Conservation (phyloP, 2,888 invertebrate species). For the Tenthredo scrophulariae region DNA sequence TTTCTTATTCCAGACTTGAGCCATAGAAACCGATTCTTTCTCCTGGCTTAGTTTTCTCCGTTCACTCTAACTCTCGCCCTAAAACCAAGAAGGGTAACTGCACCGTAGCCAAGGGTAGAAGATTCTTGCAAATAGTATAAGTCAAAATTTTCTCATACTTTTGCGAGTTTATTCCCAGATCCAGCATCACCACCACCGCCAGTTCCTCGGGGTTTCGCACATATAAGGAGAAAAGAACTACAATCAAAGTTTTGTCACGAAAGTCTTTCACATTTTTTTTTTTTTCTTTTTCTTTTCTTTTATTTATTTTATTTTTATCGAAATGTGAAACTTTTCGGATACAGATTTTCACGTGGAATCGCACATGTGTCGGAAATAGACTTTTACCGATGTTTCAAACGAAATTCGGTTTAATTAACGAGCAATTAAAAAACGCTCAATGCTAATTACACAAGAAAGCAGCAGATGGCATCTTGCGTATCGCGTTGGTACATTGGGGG, state of each 20-base stretch:
- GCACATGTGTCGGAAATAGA: neutral
- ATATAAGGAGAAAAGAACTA: neutral
- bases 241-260: slow-evolving; percentile 1
- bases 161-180: neutral
- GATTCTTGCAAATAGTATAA: slow-evolving; percentile 11
- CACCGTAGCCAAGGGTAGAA: neutral
- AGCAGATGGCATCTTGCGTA: neutral
- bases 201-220: neutral
- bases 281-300: neutral
- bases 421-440: slow-evolving; percentile 33
- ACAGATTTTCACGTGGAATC: neutral
- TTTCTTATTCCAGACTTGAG: slow-evolving; percentile 38
- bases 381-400: neutral
- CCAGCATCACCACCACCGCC: neutral
- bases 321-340: neutral
- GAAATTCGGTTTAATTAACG: neutral
- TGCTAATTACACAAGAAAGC: slow-evolving; percentile 37
- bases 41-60: neutral
- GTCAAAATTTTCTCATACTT: slow-evolving; percentile 19
- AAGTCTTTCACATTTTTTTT: neutral
- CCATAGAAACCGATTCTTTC: slow-evolving; percentile 1
- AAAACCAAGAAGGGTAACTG: neutral
- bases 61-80: neutral
- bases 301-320: neutral
- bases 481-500: neutral